Evolutionary conservation across 2,113 vertebrate genomes (phyloP), one percentile per base, ranked within the genome.

Genomic region (Istiophorus platypterus): DNA sequence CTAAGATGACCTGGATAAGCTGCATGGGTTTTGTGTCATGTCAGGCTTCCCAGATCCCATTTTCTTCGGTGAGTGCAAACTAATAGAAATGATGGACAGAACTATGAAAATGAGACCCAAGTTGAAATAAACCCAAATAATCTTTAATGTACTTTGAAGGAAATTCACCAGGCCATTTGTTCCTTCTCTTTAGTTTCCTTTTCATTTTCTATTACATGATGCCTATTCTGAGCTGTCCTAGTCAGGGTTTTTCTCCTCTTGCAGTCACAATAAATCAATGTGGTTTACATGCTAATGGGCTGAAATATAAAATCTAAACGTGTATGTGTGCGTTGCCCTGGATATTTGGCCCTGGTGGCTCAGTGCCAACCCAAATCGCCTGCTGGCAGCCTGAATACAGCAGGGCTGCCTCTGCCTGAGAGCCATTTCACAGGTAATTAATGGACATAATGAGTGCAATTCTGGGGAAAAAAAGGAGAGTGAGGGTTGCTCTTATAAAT

Each of bases 351-450:
- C 70, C 59, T 11, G 29, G 76, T 87, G 88, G 90, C 86, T 52
- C 8, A 5, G 11, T 39, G 84, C 85, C 88, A 89, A 66, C 72
- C 62, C 70, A 74, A 70, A 86, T 78, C 49, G 78, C 80, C 83
- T 80, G 88, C 87, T 88, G 91, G 82, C 80, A 81, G 84, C 56
- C 66, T 89, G 83, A 82, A 81, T 77, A 51, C 76, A 85, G 54
- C 73, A 11, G 58, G 34, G 51, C 72, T 65, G 71, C 88, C 67
- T 82, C 85, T 69, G 78, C 76, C 82, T 89, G 72, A 85, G 85
- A 91, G 88, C 85, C 75, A 93, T 95, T 95, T 95, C 91, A 95
- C 93, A 95, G 94, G 88, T 94, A 92, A 95, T 95, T 94, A 95
- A 94, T 92, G 78, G 76, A 89, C 87, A 92, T 95, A 95, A 95